Conservation (phyloP, 1,140 invertebrate genomes). For the Pseudomyrmex dendroicus region DNA sequence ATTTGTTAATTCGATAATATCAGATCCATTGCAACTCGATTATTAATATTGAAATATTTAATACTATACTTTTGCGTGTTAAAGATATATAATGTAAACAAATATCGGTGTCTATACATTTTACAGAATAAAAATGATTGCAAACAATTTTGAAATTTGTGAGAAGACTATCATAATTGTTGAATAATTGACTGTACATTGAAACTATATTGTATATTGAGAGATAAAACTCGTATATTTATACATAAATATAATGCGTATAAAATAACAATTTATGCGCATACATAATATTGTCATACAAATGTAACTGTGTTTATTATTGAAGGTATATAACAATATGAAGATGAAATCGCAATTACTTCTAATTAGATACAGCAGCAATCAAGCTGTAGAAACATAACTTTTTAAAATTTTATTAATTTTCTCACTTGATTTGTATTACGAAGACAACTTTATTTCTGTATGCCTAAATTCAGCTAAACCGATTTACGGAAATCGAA, state of each 20-base stretch:
- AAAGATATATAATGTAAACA: not conserved
- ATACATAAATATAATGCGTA: conserved; percentile 51
- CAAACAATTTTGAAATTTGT: conserved; percentile 17
- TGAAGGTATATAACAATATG: not conserved
- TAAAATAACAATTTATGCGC: conserved; percentile 46
- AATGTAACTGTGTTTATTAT: conserved; percentile 46
- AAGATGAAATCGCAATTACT: no score
- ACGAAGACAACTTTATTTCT: conserved; percentile 18
- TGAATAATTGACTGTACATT: conserved; percentile 1
- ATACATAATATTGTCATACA: conserved; percentile 29
- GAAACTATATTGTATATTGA: conserved; percentile 25
- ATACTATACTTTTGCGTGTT: no score
- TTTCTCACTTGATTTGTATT: conserved; percentile 51
- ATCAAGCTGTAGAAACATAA: no score
- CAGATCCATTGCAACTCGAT: conserved; percentile 10
- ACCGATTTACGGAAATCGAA: no score
- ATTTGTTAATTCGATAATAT: conserved; percentile 5
- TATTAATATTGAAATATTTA: not conserved
- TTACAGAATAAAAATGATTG: conserved; percentile 12
- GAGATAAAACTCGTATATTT: conserved; percentile 48
- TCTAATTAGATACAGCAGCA: no score
- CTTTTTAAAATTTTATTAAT: no score
- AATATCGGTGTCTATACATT: conserved; percentile 28
- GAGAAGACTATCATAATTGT: conserved; percentile 4
- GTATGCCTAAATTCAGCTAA: no score